phyloP scores from a whole-genome alignment of 1,140 invertebrate genomes.

The Tetramorium parvispinum region DNA sequence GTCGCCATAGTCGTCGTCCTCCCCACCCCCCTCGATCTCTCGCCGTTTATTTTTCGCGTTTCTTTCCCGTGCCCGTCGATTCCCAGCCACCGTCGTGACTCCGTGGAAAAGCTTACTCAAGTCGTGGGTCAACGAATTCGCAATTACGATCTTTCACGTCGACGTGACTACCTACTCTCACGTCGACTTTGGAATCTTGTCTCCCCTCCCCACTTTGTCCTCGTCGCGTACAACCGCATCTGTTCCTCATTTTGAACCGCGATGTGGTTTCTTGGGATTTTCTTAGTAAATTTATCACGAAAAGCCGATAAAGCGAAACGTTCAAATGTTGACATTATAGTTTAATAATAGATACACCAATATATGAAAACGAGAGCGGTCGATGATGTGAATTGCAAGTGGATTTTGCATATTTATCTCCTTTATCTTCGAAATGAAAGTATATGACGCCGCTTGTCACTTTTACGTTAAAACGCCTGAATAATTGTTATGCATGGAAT shows the following conservation, averaged over 20 bases:
- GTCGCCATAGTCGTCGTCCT: slow-evolving; percentile 2
- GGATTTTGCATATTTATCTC: neutral
- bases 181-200: slow-evolving; percentile 71
- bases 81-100: slow-evolving; percentile 52
- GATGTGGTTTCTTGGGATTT: slow-evolving; percentile 15
- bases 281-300: slow-evolving; percentile 51
- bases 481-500: slow-evolving; percentile 37
- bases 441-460: neutral
- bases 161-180: slow-evolving; percentile 77
- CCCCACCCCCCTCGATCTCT: neutral
- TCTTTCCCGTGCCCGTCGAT: slow-evolving; percentile 36
- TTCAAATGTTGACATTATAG: neutral
- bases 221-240: slow-evolving; percentile 2
- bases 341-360: neutral
- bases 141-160: slow-evolving; percentile 83
- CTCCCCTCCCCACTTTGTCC: slow-evolving; percentile 49
- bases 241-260: slow-evolving; percentile 14
- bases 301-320: slow-evolving; percentile 27
- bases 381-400: neutral
- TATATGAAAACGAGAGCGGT: neutral
- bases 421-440: neutral
- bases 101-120: slow-evolving; percentile 78
- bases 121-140: slow-evolving; percentile 83
- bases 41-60: slow-evolving; percentile 43
- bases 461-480: neutral